Evolutionary conservation across 2,113 vertebrate species (phyloP).

Genomic region (Oceanites oceanicus): DNA sequence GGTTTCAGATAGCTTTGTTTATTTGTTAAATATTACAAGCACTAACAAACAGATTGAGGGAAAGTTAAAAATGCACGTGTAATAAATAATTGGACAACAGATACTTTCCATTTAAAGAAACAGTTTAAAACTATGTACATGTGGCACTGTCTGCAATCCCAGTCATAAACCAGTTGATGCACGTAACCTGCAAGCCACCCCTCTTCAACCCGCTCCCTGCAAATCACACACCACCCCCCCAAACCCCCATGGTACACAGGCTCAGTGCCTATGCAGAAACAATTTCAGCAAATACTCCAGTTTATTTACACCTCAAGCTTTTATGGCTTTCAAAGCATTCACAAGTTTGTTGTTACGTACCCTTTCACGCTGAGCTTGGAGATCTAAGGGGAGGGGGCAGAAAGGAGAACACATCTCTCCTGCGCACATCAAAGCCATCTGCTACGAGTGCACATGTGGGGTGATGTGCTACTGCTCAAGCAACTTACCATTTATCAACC

Average conservation of each 20-base stretch:
- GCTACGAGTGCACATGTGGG: not conserved
- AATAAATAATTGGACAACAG: not conserved
- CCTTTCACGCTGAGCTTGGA: not conserved
- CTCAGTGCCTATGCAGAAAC: not conserved
- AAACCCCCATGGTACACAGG: accelerated
- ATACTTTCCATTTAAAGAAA: not conserved
- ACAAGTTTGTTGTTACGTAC: not conserved
- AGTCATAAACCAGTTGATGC: accelerated
- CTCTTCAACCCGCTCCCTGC: not conserved
- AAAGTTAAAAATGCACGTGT: not conserved
- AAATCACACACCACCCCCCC: not conserved
- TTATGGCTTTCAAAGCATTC: not conserved
- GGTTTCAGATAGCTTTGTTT: not conserved
- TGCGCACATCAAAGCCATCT: constrained; percentile 1
- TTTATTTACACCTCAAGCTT: not conserved
- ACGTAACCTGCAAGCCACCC: not conserved
- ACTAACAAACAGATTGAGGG: not conserved
- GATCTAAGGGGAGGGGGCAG: not conserved
- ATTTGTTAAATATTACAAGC: not conserved
- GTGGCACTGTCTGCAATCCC: not conserved
- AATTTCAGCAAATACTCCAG: not conserved
- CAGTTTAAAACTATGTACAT: accelerated
- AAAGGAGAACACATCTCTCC: not conserved
- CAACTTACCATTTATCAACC: not conserved
- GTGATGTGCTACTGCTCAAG: not conserved